These are phyloP conservation scores for Lathamus discolor DNA, from an alignment of 2,113 vertebrate genomes.

Conservation along the genomic window DNA sequence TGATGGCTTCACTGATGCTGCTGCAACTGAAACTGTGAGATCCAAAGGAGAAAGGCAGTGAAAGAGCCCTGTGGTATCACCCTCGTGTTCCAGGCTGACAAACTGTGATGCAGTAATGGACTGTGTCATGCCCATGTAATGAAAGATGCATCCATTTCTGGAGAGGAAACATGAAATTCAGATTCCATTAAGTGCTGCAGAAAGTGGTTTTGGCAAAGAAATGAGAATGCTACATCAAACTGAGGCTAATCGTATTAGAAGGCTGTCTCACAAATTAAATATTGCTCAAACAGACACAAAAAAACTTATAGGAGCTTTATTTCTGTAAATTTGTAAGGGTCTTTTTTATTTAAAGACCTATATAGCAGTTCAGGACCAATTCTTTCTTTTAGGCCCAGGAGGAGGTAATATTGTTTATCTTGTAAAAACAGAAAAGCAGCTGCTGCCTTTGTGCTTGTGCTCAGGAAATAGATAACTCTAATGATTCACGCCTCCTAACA, in stretches of 20 bases:
- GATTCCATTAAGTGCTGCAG: neutral
- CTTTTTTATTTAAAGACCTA: neutral
- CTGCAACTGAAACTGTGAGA: neutral
- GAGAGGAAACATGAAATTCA: neutral
- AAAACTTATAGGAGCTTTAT: neutral
- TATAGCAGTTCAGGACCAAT: neutral
- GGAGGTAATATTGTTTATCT: neutral
- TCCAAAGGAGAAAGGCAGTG: neutral
- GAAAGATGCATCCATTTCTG: neutral
- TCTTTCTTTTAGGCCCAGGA: too few species aligned
- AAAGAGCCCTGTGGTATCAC: neutral
- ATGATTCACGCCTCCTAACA: neutral
- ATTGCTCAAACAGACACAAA: neutral
- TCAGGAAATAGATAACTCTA: slow-evolving; percentile 19
- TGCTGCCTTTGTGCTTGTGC: neutral
- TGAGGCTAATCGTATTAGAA: neutral
- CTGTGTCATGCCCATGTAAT: neutral
- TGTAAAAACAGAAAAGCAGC: slow-evolving; percentile 12
- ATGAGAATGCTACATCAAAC: neutral
- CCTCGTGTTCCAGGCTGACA: neutral
- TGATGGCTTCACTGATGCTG: neutral
- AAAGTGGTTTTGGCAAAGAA: neutral
- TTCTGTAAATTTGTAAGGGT: neutral
- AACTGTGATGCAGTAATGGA: neutral
- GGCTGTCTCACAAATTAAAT: neutral